Evolutionary conservation across 1,140 invertebrate species (phyloP).

Genomic region (Drosophila pandora): DNA sequence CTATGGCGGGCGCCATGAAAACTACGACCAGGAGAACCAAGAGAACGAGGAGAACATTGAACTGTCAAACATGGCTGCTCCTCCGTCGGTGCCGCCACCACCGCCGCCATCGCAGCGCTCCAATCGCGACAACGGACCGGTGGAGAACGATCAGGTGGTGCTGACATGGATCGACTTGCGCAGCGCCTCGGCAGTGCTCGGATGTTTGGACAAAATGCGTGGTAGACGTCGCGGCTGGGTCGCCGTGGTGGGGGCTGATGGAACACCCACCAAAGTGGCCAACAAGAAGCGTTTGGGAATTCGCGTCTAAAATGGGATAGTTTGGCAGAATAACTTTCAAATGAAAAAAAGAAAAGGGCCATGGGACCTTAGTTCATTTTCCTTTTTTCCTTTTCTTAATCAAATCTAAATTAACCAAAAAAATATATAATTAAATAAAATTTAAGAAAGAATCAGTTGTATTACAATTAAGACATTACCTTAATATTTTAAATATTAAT

Average conservation of each 20-base stretch:
- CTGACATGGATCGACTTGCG: neutral
- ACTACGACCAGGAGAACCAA: no score
- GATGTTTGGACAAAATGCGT: neutral
- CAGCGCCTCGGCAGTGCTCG: neutral
- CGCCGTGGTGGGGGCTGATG: neutral
- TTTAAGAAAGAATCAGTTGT: neutral
- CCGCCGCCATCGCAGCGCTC: no score
- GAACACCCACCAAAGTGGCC: neutral
- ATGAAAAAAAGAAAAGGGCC: neutral
- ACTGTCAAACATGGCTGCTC: no score
- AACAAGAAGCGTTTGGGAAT: neutral
- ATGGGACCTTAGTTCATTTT: neutral
- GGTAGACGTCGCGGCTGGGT: neutral
- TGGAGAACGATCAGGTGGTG: neutral
- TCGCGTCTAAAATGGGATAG: neutral
- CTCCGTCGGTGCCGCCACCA: no score
- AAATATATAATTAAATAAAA: neutral
- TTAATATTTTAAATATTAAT: no score
- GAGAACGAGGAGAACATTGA: neutral
- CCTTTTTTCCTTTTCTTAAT: neutral
- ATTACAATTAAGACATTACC: no score
- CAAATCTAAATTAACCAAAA: neutral
- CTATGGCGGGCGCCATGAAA: no score
- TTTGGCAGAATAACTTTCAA: neutral
- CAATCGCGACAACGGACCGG: no score